A percentile compares a stretch with the other conserved stretches of the same genome.
Conservation (phyloP, 2,113 vertebrate genomes). For the Zosterops hypoxanthus region DNA sequence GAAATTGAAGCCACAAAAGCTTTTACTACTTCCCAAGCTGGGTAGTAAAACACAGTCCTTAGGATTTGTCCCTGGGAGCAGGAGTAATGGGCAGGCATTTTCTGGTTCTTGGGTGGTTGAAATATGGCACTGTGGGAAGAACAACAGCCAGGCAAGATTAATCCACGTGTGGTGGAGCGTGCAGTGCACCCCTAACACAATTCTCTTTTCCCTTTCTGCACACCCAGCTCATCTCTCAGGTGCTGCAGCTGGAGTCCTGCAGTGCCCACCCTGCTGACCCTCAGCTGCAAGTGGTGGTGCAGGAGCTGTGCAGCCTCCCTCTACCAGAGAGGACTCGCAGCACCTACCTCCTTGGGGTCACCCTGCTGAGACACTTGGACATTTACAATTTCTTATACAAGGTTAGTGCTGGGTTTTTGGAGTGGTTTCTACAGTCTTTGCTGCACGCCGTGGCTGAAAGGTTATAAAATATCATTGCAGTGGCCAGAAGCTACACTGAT, state of each 20-base stretch:
- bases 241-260: constrained; percentile 79
- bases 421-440: not conserved
- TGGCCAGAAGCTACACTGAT: not conserved
- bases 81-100: not conserved
- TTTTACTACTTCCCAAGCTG: not conserved
- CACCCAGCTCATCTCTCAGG: constrained; percentile 70
- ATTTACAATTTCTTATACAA: constrained; percentile 77
- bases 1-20: not conserved
- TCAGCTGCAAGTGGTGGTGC: constrained; percentile 21
- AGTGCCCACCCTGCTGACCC: not conserved
- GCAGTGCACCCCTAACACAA: not conserved
- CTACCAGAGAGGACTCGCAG: constrained; percentile 70
- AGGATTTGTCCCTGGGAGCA: not conserved
- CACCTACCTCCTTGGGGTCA: constrained; percentile 77
- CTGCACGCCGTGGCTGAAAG: not conserved
- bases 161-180: not conserved
- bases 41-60: not conserved
- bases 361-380: constrained; percentile 81
- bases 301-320: constrained; percentile 79
- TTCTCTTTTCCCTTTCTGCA: not conserved
- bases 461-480: constrained; percentile 30
- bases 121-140: not conserved
- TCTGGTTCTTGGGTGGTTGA: not conserved
- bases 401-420: constrained; percentile 51
- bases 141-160: not conserved